phyloP scores from a whole-genome alignment of 2,113 vertebrate genomes.

The Helogale parvula region DNA sequence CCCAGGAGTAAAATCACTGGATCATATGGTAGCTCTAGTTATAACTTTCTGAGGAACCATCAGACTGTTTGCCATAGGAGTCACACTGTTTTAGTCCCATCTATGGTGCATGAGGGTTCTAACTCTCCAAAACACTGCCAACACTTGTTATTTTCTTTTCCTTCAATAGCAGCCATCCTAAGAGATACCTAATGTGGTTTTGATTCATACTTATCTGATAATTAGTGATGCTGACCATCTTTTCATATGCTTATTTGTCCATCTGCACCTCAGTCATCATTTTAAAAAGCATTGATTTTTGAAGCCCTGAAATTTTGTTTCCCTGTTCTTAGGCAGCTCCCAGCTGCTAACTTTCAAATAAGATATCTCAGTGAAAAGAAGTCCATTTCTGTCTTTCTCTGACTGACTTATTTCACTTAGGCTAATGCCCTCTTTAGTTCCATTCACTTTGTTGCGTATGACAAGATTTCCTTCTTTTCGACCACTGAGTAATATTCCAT shows the following conservation, averaged over 20 bases:
- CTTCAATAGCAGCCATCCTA: not conserved
- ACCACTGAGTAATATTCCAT: no score
- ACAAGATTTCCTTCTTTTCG: no score
- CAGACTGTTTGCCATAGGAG: not conserved
- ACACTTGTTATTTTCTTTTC: not conserved
- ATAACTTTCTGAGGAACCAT: not conserved
- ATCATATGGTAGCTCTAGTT: not conserved
- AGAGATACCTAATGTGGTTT: not conserved
- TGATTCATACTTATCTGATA: not conserved
- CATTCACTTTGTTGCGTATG: no score
- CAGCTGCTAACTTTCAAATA: not conserved
- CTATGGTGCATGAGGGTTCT: not conserved
- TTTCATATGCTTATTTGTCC: not conserved
- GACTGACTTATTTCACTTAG: no score
- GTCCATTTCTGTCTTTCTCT: no score
- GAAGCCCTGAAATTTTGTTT: not conserved
- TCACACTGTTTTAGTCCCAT: not conserved
- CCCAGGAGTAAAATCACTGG: not conserved
- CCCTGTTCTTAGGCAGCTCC: not conserved
- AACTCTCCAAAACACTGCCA: not conserved
- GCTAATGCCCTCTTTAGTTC: no score
- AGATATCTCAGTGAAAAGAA: not conserved
- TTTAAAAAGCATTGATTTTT: not conserved
- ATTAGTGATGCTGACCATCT: not conserved
- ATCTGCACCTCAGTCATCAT: not conserved